These are phyloP conservation scores for Leguminivora glycinivorella DNA, from an alignment of 1,140 invertebrate genomes.

Conservation along the genomic window DNA sequence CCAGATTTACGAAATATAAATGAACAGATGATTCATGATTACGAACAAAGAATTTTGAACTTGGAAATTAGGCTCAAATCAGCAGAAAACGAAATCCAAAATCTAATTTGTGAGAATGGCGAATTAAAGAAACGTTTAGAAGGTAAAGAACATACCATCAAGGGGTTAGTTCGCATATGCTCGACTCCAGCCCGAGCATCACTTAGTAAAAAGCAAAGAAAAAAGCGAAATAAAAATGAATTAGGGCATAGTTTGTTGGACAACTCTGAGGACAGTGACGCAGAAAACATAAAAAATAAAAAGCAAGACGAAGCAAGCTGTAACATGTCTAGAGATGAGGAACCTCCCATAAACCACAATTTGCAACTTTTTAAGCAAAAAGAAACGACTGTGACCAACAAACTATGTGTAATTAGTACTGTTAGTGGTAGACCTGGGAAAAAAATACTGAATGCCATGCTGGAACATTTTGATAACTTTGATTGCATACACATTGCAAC, in stretches of 20 bases:
- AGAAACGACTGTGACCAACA: not conserved
- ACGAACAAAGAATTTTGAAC: not conserved
- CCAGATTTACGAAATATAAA: not conserved
- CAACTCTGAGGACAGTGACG: not conserved
- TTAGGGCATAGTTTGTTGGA: not conserved
- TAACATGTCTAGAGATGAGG: not conserved
- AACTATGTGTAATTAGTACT: not conserved
- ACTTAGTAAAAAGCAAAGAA: not conserved
- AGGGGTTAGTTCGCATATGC: not conserved
- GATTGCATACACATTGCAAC: not conserved
- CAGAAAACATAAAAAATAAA: not conserved
- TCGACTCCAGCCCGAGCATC: not conserved
- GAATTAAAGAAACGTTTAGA: not conserved
- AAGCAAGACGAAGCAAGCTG: not conserved
- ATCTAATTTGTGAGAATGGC: not conserved
- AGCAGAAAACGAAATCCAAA: slow-evolving; percentile 3
- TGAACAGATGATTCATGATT: not conserved
- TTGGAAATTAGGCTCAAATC: not conserved
- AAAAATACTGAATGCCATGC: not conserved
- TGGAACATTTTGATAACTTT: not conserved
- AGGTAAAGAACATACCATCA: not conserved
- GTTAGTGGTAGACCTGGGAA: not conserved
- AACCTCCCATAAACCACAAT: not conserved
- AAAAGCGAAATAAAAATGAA: not conserved
- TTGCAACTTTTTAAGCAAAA: not conserved